Conservation (phyloP, 2,113 vertebrate species). For the Periophthalmodon schlosseri region DNA sequence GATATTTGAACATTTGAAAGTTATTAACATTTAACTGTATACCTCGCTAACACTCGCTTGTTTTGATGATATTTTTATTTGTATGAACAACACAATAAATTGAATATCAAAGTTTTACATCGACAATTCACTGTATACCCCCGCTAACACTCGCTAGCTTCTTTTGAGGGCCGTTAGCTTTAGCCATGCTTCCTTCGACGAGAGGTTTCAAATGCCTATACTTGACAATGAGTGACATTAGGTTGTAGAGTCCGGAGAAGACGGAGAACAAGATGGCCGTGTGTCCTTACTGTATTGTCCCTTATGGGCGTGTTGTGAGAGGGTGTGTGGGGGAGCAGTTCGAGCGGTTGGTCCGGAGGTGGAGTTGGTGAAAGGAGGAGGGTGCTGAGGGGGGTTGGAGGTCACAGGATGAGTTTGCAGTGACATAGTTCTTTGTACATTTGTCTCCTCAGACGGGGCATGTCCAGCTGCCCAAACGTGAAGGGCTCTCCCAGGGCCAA, state of each 20-base stretch:
- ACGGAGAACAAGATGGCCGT: neutral
- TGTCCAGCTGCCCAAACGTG: slow-evolving; percentile 89
- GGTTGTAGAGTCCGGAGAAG: neutral
- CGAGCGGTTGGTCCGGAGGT: neutral
- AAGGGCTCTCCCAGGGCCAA: slow-evolving; percentile 87
- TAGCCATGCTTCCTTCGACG: slow-evolving; percentile 6
- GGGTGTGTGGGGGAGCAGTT: too few relatives aligned
- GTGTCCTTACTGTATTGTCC: neutral
- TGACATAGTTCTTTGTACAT: slow-evolving; percentile 97
- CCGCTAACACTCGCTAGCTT: neutral
- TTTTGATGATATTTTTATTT: neutral
- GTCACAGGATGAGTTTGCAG: slow-evolving; percentile 90
- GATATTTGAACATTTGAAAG: neutral
- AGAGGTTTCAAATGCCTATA: slow-evolving; percentile 38
- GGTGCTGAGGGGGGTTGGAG: neutral
- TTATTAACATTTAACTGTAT: neutral
- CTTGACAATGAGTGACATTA: slow-evolving; percentile 53
- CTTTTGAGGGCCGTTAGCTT: slow-evolving; percentile 1
- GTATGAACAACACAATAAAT: neutral
- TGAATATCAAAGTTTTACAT: slow-evolving; percentile 7
- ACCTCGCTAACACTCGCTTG: neutral
- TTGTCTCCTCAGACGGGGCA: slow-evolving; percentile 89
- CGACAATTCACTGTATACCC: neutral
- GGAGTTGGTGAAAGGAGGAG: neutral
- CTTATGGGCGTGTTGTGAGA: neutral